Percentiles rank a stretch among this genome's conserved stretches.
These are phyloP conservation scores for Megalops atlanticus DNA, from an alignment of 2,113 vertebrate species.

Conservation along the genomic window DNA sequence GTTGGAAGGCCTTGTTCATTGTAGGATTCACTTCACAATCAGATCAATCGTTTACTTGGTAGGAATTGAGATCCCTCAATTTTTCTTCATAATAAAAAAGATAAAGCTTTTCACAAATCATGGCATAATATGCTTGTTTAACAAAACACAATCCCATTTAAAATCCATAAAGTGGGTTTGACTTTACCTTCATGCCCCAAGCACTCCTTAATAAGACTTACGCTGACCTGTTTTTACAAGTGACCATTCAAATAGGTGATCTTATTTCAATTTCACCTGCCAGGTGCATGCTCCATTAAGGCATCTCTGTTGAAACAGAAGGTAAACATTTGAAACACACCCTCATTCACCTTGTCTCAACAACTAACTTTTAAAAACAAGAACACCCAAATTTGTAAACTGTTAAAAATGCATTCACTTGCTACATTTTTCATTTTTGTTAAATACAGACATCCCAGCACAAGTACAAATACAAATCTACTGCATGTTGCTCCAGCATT, in stretches of 20 bases:
- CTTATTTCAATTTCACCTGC: constrained; percentile 17
- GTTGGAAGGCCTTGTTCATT: too few species aligned
- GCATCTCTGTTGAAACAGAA: constrained; percentile 57
- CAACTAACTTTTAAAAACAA: constrained; percentile 1
- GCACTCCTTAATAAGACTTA: constrained; percentile 56
- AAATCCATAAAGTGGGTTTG: constrained; percentile 10
- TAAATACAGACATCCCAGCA: background rate
- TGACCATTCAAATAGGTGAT: constrained; percentile 1
- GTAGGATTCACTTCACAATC: too few species aligned
- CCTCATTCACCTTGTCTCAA: background rate
- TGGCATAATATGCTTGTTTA: background rate
- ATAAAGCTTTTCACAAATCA: background rate
- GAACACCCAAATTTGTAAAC: background rate
- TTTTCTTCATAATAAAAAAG: background rate
- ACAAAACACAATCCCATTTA: background rate
- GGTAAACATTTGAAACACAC: constrained; percentile 23
- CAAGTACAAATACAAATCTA: constrained; percentile 1
- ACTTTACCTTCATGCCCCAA: constrained; percentile 10
- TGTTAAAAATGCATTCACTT: constrained; percentile 20
- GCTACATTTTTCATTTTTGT: background rate
- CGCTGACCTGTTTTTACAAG: constrained; percentile 22
- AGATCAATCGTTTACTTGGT: too few species aligned
- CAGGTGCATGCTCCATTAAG: constrained; percentile 35
- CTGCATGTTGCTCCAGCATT: constrained; percentile 1
- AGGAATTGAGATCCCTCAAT: background rate